These are phyloP conservation scores for Casuarius casuarius DNA, from an alignment of 2,113 vertebrate species.

Conservation along the genomic window DNA sequence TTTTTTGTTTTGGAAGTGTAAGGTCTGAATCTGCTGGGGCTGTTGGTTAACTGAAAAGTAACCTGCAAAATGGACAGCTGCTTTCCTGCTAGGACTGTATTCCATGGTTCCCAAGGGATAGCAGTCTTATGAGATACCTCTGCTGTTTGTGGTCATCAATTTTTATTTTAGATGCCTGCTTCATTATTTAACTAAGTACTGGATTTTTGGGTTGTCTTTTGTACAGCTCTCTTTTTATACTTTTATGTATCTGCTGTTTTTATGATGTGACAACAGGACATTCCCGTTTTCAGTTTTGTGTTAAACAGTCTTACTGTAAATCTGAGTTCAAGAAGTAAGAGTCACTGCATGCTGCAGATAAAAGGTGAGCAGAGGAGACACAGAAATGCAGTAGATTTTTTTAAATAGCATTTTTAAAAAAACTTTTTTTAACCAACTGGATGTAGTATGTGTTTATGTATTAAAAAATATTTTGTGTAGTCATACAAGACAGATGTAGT, in stretches of 20 bases:
- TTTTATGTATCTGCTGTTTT: too few species aligned
- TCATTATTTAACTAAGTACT: neutral
- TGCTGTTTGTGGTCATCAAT: neutral
- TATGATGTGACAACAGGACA: too few species aligned
- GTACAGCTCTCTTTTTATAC: too few species aligned
- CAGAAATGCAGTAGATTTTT: neutral
- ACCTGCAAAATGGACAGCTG: neutral
- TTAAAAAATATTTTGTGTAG: neutral
- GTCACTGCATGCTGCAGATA: neutral
- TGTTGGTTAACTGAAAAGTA: neutral
- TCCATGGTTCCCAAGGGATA: neutral
- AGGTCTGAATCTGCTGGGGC: neutral
- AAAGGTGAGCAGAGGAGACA: neutral
- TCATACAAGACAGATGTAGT: neutral
- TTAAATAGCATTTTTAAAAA: neutral
- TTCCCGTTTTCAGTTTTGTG: too few species aligned
- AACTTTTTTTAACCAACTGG: neutral
- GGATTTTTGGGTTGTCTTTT: too few species aligned
- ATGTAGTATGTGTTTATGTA: neutral
- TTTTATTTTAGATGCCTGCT: neutral
- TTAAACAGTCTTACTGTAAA: neutral
- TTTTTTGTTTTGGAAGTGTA: neutral
- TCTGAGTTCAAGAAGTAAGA: neutral
- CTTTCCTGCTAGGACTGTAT: neutral
- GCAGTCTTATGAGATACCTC: neutral